Evolutionary conservation across 1,140 invertebrate genomes (phyloP), one percentile per base, ranked within the genome.

Genomic region (Saccostrea echinata): DNA sequence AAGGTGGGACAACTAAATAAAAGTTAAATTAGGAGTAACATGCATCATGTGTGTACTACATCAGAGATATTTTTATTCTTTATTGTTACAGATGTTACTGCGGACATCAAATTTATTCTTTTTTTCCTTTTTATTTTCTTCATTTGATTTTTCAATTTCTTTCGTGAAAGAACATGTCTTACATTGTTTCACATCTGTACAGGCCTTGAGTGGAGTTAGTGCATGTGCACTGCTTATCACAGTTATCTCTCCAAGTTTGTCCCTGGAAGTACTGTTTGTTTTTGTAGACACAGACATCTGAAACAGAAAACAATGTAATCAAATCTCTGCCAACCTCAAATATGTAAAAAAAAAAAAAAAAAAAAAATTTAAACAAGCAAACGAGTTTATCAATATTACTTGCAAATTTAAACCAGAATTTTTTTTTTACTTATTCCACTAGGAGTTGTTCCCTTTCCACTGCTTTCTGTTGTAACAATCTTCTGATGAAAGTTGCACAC

Each of bases 401-500:
- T n/a, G n/a, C n/a, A n/a, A 43, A 43, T 43, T 43, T 64, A 21
- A 64, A 21, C 57, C 18, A 64, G 3, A 35, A 35, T 81, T 27
- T 35, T 21, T 27, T 71, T 80, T 88, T 90, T 90, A 93, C 92
- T 90, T 84, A 91, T 90, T 86, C 92, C 92, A 86, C 88, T 87
- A 13, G 90, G 13, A 27, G 87, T 90, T 30, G 80, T 64, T 27
- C 90, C 91, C 71, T 89, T 88, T 9, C 90, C 91, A 61, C 89
- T 91, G 27, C 90, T 88, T 51, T 89, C 82, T n/a, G 89, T 89
- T 18, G 87, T 90, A 68, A 86, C 88, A 53, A 93, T 90, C 13
- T 61, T 87, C 84, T 92, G 90, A 68, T 91, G 89, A 82, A 93
- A 93, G 86, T 93, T 91, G 86, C 93, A 93, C 0, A 91, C 90